Evolutionary conservation across 2,888 invertebrate genomes (phyloP), one percentile per base, ranked within the genome.

Genomic region (Chaetoderma sp.): DNA sequence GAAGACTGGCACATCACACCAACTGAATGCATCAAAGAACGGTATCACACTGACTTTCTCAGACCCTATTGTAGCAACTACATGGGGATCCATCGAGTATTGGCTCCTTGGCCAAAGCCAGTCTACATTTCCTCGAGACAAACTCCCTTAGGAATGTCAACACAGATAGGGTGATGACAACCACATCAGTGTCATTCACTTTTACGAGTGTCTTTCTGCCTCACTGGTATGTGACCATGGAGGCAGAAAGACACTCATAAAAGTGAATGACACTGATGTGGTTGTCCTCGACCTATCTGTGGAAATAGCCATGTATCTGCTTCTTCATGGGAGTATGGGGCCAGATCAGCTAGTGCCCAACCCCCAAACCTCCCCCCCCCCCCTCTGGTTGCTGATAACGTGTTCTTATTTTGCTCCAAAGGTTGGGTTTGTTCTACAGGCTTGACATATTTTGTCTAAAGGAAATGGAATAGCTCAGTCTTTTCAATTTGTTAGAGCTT

Each of bases 1-100:
- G 25, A 67, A 60, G 50, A 23, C 52, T n/a, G 57, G 68, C 6
- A 67, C 49, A 18, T 67, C 67, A 44, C 67, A 66, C 32, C 65
- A 60, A 42, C 62, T 64, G 60, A 54, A 64, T 8, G 63, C 36
- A 54, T 64, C 52, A 47, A 64, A 64, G 23, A 30, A 16, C 13
- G 10, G n/a, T n/a, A n/a, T n/a, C n/a, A n/a, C n/a, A n/a, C n/a
- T n/a, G n/a, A n/a, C n/a, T n/a, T n/a, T n/a, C n/a, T n/a, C n/a
- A n/a, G n/a, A n/a, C n/a, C n/a, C n/a, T n/a, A n/a, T n/a, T 42
- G 65, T 16, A 21, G 54, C 16, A 42, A 52, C 61, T 10, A 65
- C 21, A 18, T 59, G n/a, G 59, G 65, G 28, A 70, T 65, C 68
- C 42, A 68, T 42, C 58, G 21, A n/a, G 50, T 10, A 47, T 32